These are phyloP conservation scores for Bembecia ichneumoniformis DNA, from an alignment of 2,888 invertebrate genomes.

Conservation along the genomic window DNA sequence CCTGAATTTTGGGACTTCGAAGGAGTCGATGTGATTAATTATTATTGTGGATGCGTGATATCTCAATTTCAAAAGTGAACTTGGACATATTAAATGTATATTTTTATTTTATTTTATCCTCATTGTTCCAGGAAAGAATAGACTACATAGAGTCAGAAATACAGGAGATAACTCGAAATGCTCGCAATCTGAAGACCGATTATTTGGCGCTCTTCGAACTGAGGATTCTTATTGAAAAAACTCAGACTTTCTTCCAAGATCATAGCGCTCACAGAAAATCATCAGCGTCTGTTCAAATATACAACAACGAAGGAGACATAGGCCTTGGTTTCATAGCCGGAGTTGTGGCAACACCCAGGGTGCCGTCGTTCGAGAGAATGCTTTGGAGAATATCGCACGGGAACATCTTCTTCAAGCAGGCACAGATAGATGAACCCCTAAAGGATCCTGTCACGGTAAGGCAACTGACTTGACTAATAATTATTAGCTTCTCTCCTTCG, in stretches of 20 bases:
- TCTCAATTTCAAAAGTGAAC: not conserved
- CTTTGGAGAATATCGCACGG: slow-evolving; percentile 66
- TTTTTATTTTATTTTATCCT: not conserved
- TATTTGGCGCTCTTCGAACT: slow-evolving; percentile 55
- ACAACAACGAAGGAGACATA: slow-evolving; percentile 54
- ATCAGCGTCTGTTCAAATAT: slow-evolving; percentile 54
- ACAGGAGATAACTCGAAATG: slow-evolving; percentile 63
- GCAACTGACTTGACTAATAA: too few relatives aligned
- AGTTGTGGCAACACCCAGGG: slow-evolving; percentile 53
- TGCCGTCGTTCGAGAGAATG: slow-evolving; percentile 61
- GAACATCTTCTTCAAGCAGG: slow-evolving; percentile 64
- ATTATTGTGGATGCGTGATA: too few relatives aligned
- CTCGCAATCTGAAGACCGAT: slow-evolving; percentile 55
- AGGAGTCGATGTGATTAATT: too few relatives aligned
- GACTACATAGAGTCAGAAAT: slow-evolving; percentile 68
- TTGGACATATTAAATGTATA: not conserved
- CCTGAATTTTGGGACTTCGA: too few relatives aligned
- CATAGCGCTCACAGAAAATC: slow-evolving; percentile 74
- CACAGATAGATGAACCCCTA: slow-evolving; percentile 55
- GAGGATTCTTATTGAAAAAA: slow-evolving; percentile 57
- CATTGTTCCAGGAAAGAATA: slow-evolving; percentile 49
- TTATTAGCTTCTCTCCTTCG: too few relatives aligned
- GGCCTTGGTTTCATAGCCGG: slow-evolving; percentile 63
- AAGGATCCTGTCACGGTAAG: slow-evolving; percentile 61
- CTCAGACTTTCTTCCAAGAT: slow-evolving; percentile 63